Conservation (phyloP, 30 jellyfish, hydroid and myxozoan species). For the Morbakka virulenta region DNA sequence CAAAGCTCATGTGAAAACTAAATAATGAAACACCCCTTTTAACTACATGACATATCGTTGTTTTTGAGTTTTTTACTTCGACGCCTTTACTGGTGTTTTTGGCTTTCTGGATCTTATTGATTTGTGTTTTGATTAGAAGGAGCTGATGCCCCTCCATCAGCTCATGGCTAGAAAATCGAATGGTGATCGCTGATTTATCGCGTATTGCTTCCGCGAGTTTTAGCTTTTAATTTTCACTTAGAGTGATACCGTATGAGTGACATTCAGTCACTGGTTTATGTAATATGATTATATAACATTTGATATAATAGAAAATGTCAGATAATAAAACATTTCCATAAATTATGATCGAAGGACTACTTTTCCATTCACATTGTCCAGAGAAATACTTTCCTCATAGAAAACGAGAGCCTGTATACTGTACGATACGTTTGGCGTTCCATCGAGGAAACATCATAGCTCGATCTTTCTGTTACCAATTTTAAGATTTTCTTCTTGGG, state of each 20-base stretch:
- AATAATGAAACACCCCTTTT: constrained; percentile 41
- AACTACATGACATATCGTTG: constrained; percentile 31
- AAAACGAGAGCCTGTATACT: constrained; percentile 2
- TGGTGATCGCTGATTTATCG: too few relatives aligned
- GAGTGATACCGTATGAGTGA: constrained; percentile 18
- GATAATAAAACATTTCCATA: background rate
- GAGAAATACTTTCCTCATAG: constrained; percentile 4
- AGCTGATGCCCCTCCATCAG: constrained; percentile 31
- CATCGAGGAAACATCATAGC: constrained; percentile 10
- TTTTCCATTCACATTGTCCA: background rate
- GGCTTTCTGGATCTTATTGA: too few relatives aligned
- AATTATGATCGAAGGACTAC: background rate
- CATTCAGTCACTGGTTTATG: too few relatives aligned
- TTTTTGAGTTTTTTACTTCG: constrained; percentile 20
- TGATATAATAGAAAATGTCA: background rate
- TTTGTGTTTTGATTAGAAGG: constrained; percentile 36
- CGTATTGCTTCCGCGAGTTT: too few relatives aligned
- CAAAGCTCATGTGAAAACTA: constrained; percentile 11
- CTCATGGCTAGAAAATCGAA: too few relatives aligned
- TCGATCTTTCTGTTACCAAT: constrained; percentile 10
- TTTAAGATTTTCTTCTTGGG: constrained; percentile 5
- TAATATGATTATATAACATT: too few relatives aligned
- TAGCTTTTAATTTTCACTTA: constrained; percentile 25
- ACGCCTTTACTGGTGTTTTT: too few relatives aligned
- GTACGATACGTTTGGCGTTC: constrained; percentile 14